Percentiles rank a stretch among this genome's conserved stretches.
Evolutionary conservation across 2,113 vertebrate genomes (phyloP).

Genomic region (Chrysemys picta): DNA sequence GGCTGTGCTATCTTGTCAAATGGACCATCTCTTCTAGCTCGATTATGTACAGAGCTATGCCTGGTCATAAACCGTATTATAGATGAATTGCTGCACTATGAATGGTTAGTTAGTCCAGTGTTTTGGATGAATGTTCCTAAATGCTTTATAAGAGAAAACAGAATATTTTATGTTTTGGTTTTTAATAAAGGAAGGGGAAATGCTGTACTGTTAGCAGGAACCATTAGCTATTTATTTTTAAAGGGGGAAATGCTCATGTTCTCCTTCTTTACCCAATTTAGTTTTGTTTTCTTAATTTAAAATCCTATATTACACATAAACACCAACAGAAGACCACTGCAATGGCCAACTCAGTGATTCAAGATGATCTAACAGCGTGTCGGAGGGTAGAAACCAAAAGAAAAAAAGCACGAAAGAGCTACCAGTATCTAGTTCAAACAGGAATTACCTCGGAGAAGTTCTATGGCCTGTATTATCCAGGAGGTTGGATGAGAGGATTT

Average conservation of each 20-base stretch:
- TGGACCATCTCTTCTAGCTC: constrained; percentile 28
- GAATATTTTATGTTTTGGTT: constrained; percentile 65
- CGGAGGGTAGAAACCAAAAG: not conserved
- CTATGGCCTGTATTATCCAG: not conserved
- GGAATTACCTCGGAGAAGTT: not conserved
- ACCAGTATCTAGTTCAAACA: not conserved
- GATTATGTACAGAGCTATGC: not conserved
- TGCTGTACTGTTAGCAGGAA: constrained; percentile 67
- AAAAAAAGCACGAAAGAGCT: not conserved
- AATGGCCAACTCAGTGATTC: not conserved
- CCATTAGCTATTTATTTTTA: constrained; percentile 63
- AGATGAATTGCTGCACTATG: not conserved
- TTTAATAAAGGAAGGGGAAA: constrained; percentile 67
- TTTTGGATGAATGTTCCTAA: constrained; percentile 28
- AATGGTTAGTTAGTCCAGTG: not conserved
- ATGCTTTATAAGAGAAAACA: constrained; percentile 61
- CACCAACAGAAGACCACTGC: not conserved
- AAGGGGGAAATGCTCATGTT: constrained; percentile 43
- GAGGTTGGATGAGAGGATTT: not conserved
- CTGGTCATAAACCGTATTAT: not conserved
- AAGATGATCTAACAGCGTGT: not conserved
- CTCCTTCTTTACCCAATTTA: constrained; percentile 47
- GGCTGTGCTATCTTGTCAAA: constrained; percentile 23
- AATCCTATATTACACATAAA: constrained; percentile 6
- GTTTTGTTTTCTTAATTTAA: constrained; percentile 57